These are phyloP conservation scores for Orgyia antiqua DNA, from an alignment of 2,888 invertebrate genomes.

Conservation along the genomic window DNA sequence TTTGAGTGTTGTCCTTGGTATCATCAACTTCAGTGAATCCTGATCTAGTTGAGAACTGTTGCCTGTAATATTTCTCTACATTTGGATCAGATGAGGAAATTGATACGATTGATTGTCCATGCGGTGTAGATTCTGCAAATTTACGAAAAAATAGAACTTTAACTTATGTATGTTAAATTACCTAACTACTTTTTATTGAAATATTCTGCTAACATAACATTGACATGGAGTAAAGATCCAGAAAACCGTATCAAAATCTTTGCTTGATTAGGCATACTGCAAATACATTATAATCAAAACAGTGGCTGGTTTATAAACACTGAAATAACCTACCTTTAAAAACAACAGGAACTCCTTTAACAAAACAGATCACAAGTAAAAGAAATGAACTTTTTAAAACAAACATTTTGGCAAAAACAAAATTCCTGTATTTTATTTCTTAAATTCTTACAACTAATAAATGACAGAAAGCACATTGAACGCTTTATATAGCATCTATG, in stretches of 20 bases:
- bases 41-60: slow-evolving; percentile 24
- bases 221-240: too few species aligned
- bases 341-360: slow-evolving; percentile 37
- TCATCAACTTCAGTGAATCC: slow-evolving; percentile 17
- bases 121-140: slow-evolving; percentile 47
- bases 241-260: too few species aligned
- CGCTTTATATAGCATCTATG: slow-evolving; percentile 31
- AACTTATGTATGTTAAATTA: too few species aligned
- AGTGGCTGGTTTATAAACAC: too few species aligned
- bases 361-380: slow-evolving; percentile 18
- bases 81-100: slow-evolving; percentile 50
- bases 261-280: neutral
- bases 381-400: slow-evolving; percentile 11
- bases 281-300: too few species aligned
- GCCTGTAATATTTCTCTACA: slow-evolving; percentile 36
- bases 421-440: slow-evolving; percentile 13
- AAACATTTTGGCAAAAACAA: slow-evolving; percentile 16
- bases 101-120: slow-evolving; percentile 45
- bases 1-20: slow-evolving; percentile 11
- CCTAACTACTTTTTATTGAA: too few species aligned
- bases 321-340: slow-evolving; percentile 40
- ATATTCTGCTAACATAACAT: too few species aligned
- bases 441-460: slow-evolving; percentile 21
- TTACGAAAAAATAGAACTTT: too few species aligned
- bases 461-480: slow-evolving; percentile 17